Conservation (phyloP, 2,797 vertebrate genomes). For the Erithacus rubecula region DNA sequence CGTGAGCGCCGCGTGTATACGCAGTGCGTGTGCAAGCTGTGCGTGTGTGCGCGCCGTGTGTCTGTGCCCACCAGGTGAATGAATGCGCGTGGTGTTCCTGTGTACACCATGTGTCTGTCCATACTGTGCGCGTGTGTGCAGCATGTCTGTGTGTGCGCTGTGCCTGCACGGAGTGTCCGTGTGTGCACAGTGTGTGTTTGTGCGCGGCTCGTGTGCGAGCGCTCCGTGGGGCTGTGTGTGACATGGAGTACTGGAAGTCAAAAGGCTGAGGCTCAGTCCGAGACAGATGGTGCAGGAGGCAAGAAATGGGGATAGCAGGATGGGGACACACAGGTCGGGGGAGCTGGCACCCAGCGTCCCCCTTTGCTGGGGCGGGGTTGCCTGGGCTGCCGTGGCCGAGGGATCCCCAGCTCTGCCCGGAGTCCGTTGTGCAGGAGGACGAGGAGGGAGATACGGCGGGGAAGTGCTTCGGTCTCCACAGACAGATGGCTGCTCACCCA, state of each 20-base stretch:
- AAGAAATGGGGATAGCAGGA: not conserved
- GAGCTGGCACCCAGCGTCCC: not conserved
- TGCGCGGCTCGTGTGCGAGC: not conserved
- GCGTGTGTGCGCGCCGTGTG: not conserved
- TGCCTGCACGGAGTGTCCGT: not conserved
- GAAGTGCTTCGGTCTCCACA: not conserved
- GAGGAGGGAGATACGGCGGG: not conserved
- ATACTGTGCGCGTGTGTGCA: too few species aligned
- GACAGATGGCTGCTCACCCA: rapidly evolving
- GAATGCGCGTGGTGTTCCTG: not conserved
- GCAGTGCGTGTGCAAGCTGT: not conserved
- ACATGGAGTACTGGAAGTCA: not conserved
- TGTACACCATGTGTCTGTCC: rapidly evolving
- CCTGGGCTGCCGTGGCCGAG: rapidly evolving
- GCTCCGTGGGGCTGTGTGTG: not conserved
- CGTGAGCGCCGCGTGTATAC: not conserved
- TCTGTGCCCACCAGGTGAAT: not conserved
- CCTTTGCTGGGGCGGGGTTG: not conserved
- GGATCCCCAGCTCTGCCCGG: not conserved
- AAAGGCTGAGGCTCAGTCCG: not conserved
- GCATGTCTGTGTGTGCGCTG: too few species aligned
- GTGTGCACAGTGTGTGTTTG: not conserved
- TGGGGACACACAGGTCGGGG: rapidly evolving
- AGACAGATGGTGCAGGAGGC: not conserved
- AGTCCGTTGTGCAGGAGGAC: not conserved